Evolutionary conservation across 2,113 vertebrate species (phyloP).

Genomic region (Cheilinus undulatus): DNA sequence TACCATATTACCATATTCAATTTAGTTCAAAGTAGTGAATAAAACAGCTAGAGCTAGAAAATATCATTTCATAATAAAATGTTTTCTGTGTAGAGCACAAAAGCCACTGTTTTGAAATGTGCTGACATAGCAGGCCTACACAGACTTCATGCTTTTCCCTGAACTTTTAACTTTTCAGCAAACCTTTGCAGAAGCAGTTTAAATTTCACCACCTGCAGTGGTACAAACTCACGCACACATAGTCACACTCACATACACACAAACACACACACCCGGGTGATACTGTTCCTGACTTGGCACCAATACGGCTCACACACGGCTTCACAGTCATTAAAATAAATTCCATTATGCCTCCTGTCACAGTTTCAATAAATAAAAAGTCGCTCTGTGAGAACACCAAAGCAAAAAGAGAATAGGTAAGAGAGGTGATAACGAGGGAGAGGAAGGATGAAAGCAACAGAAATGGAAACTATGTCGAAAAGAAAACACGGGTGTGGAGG

Average conservation of each 20-base stretch:
- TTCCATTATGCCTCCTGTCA: constrained; percentile 24
- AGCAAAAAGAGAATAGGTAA: not conserved
- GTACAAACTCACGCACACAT: not conserved
- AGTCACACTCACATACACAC: not conserved
- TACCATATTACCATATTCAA: no score
- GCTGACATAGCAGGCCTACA: not conserved
- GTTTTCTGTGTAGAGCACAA: not conserved
- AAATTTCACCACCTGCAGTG: not conserved
- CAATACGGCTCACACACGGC: constrained; percentile 1
- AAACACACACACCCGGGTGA: not conserved
- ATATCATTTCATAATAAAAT: not conserved
- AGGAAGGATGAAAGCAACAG: constrained; percentile 1
- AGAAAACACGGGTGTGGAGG: not conserved
- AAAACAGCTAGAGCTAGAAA: not conserved
- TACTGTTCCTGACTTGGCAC: constrained; percentile 9
- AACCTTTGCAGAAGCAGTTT: not conserved
- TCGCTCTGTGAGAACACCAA: not conserved
- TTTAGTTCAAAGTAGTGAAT: no score
- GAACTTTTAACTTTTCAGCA: not conserved
- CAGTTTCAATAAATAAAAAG: constrained; percentile 11
- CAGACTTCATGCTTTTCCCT: not conserved
- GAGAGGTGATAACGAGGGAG: not conserved
- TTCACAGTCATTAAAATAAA: constrained; percentile 23
- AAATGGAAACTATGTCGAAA: not conserved
- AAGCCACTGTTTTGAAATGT: not conserved